A percentile compares a stretch with the other conserved stretches of the same genome.
Conservation (phyloP, 2,113 vertebrate species). For the Theristicus caerulescens region DNA sequence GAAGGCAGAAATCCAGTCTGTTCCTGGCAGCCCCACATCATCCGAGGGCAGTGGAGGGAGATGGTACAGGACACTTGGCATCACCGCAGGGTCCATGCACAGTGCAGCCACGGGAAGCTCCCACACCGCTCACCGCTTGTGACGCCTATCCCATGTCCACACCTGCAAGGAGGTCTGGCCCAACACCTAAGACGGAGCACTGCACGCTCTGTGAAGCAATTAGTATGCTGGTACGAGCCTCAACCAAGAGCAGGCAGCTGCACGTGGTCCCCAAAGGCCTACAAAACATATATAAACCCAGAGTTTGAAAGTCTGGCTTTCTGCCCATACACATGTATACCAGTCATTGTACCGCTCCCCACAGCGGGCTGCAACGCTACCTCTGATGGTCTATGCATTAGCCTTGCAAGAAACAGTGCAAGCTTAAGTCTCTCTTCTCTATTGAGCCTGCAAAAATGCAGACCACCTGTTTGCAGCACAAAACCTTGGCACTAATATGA, state of each 20-base stretch:
- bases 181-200: background rate
- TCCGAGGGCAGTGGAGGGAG: background rate
- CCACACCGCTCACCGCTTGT: background rate
- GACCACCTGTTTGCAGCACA: constrained; percentile 25
- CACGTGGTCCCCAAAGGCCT: constrained; percentile 13
- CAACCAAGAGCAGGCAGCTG: constrained; percentile 1
- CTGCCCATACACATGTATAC: constrained; percentile 17
- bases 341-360: background rate
- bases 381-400: background rate
- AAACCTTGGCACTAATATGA: background rate
- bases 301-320: constrained; percentile 25
- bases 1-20: background rate
- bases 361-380: background rate
- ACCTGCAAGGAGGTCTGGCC: background rate
- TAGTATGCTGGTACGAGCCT: background rate
- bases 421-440: background rate
- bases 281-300: constrained; percentile 9
- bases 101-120: background rate
- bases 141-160: background rate
- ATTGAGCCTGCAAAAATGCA: background rate
- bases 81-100: background rate
- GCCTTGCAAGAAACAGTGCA: background rate
- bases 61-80: background rate
- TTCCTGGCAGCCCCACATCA: background rate
- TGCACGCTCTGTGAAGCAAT: background rate